Conservation (phyloP, 2,113 vertebrate species). For the Scomber scombrus region DNA sequence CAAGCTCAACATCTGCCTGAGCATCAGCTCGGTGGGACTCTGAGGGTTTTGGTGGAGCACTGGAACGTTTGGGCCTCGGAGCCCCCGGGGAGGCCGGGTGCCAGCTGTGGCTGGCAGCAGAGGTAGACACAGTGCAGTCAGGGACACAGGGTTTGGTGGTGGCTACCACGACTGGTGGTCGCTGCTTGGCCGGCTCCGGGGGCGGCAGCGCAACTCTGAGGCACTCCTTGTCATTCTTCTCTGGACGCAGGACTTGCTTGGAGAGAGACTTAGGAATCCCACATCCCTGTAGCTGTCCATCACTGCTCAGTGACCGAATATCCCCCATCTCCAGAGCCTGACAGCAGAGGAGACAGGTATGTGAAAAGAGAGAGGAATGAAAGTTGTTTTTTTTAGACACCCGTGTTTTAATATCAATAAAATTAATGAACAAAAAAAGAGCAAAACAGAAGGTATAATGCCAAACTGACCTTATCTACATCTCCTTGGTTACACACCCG, state of each 20-base stretch:
- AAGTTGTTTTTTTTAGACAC: background rate
- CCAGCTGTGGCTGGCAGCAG: constrained; percentile 91
- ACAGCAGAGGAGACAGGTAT: constrained; percentile 6
- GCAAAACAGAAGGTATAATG: constrained; percentile 9
- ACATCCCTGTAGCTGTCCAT: constrained; percentile 92
- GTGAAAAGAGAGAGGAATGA: constrained; percentile 13
- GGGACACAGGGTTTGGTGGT: constrained; percentile 85
- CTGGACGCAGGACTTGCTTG: constrained; percentile 92
- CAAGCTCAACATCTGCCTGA: constrained; percentile 83
- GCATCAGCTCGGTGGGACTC: constrained; percentile 83
- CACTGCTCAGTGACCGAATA: constrained; percentile 94
- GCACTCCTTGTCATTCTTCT: constrained; percentile 87
- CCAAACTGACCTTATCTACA: constrained; percentile 86
- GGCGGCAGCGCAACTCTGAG: constrained; percentile 83
- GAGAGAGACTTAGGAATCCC: constrained; percentile 90
- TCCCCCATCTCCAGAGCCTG: constrained; percentile 93
- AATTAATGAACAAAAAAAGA: constrained; percentile 32
- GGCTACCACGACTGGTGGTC: constrained; percentile 12
- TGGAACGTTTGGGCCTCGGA: constrained; percentile 89
- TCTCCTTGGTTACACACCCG: constrained; percentile 95
- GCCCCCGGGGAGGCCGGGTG: constrained; percentile 88
- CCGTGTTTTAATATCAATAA: background rate
- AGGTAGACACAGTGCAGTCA: constrained; percentile 92
- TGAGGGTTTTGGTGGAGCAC: constrained; percentile 81
- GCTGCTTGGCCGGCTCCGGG: constrained; percentile 70